Evolutionary conservation across 2,888 invertebrate genomes (phyloP).

Genomic region (Itoplectis maculator): DNA sequence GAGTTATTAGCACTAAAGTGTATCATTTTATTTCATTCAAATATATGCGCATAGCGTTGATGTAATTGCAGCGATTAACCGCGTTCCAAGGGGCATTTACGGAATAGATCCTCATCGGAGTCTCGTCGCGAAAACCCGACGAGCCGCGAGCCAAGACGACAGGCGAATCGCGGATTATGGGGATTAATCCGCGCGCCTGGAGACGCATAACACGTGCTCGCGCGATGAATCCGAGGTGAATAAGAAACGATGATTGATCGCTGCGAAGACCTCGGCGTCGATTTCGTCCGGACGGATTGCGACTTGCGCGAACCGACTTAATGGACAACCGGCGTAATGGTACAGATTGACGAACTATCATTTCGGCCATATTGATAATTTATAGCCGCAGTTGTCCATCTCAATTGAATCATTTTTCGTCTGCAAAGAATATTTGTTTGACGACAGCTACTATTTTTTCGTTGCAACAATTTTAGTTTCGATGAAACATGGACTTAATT

Average conservation of each 20-base stretch:
- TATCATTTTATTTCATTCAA: neutral
- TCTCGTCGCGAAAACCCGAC: neutral
- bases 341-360: too few species aligned
- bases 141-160: slow-evolving; percentile 45
- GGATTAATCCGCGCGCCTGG: slow-evolving; percentile 58
- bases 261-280: slow-evolving; percentile 39
- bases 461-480: too few species aligned
- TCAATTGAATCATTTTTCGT: too few species aligned
- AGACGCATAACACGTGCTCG: slow-evolving; percentile 54
- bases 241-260: slow-evolving; percentile 55
- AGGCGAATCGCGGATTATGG: slow-evolving; percentile 18
- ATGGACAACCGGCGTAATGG: slow-evolving; percentile 17
- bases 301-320: slow-evolving; percentile 23
- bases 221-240: slow-evolving; percentile 37
- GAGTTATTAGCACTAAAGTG: neutral
- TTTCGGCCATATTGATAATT: too few species aligned
- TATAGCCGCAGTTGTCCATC: too few species aligned
- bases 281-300: slow-evolving; percentile 42
- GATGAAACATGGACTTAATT: too few species aligned
- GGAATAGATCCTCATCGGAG: neutral
- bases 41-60: neutral
- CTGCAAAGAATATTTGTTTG: too few species aligned
- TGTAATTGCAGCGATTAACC: neutral
- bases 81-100: neutral
- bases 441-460: too few species aligned